These are phyloP conservation scores for Cnemophilus loriae DNA, from an alignment of 2,113 vertebrate species.

Conservation along the genomic window DNA sequence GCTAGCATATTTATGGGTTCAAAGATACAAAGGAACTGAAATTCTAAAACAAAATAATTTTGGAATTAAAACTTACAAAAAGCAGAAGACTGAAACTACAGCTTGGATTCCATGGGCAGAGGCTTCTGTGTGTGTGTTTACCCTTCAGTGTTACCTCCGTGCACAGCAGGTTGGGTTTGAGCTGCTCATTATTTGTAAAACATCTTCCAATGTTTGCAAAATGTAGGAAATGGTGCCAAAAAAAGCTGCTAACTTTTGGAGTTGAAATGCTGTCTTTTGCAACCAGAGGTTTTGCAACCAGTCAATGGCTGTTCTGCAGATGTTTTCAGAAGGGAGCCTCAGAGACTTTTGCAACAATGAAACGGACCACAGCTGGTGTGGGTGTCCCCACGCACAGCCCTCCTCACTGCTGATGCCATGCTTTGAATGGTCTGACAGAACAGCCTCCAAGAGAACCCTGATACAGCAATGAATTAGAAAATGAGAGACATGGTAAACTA, in stretches of 20 bases:
- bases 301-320: background rate
- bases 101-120: background rate
- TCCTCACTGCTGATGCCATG: background rate
- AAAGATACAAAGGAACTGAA: background rate
- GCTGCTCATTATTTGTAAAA: background rate
- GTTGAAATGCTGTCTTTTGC: background rate
- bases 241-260: background rate
- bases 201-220: background rate
- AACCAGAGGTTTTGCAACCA: background rate
- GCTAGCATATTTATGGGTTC: background rate
- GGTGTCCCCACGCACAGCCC: fast-evolving
- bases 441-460: background rate
- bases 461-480: background rate
- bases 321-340: background rate
- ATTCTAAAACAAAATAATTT: background rate
- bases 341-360: background rate
- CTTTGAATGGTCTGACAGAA: background rate
- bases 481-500: background rate
- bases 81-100: background rate
- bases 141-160: fast-evolving
- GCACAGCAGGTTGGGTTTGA: background rate
- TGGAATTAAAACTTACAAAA: background rate
- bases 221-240: background rate
- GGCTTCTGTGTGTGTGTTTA: background rate
- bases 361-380: fast-evolving